Conservation (phyloP, 1,140 invertebrate genomes). For the Papilio polytes region DNA sequence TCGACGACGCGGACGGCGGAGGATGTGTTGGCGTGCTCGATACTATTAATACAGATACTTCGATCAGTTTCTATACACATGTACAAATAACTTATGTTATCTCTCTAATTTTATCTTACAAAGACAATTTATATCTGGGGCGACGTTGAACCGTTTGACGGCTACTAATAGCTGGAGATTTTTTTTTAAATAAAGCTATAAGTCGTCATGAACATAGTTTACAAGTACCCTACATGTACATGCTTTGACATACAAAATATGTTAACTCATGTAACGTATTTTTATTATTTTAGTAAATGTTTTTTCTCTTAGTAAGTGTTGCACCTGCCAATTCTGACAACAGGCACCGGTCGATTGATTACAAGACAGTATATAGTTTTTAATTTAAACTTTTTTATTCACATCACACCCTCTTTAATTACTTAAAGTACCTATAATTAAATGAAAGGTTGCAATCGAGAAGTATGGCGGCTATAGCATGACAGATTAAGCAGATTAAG, state of each 20-base stretch:
- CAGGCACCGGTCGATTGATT: not conserved
- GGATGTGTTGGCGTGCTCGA: constrained; percentile 68
- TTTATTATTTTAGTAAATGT: not conserved
- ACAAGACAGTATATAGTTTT: not conserved
- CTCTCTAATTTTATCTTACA: too few relatives aligned
- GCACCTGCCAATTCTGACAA: not conserved
- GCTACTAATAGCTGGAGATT: too few relatives aligned
- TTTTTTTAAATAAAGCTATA: too few relatives aligned
- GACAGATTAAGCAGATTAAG: constrained; percentile 29
- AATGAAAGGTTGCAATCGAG: constrained; percentile 25
- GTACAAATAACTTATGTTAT: not conserved
- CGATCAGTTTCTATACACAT: not conserved
- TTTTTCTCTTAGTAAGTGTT: not conserved
- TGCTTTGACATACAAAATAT: too few relatives aligned
- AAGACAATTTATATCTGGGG: too few relatives aligned
- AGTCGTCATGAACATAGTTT: too few relatives aligned
- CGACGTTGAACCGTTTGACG: too few relatives aligned
- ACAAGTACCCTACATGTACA: too few relatives aligned
- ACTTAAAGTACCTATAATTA: constrained; percentile 29
- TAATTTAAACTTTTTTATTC: constrained; percentile 10
- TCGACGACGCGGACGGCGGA: constrained; percentile 83
- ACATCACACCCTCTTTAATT: not conserved
- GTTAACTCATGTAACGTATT: not conserved
- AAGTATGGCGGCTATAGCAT: constrained; percentile 7
- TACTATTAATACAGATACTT: constrained; percentile 53